phyloP scores from a whole-genome alignment of 1,140 invertebrate species.

The Ceratina calcarata region DNA sequence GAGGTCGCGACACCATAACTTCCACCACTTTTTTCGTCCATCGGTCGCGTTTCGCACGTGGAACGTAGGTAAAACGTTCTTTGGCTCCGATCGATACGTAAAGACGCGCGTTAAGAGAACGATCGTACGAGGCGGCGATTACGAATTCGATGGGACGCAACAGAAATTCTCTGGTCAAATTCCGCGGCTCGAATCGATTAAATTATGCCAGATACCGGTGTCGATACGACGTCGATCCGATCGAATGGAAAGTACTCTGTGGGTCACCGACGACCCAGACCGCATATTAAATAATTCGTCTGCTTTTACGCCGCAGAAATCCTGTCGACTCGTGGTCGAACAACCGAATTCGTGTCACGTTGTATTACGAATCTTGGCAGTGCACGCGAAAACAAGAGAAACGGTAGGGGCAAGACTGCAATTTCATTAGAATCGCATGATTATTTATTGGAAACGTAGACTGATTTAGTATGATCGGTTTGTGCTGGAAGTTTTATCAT shows the following conservation, averaged over 20 bases:
- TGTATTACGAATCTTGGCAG: conserved; percentile 21
- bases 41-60: conserved; percentile 17
- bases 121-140: too few relatives aligned
- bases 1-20: conserved; percentile 47
- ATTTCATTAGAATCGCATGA: not conserved
- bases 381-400: conserved; percentile 16
- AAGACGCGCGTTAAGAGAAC: too few relatives aligned
- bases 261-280: not conserved
- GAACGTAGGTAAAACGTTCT: not conserved
- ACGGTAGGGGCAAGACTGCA: conserved; percentile 9
- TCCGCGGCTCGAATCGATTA: too few relatives aligned
- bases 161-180: not conserved
- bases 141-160: not conserved
- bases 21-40: conserved; percentile 25
- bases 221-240: not conserved
- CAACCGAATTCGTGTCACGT: conserved; percentile 23
- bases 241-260: not conserved
- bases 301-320: not conserved
- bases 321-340: too few relatives aligned
- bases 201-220: too few relatives aligned
- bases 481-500: too few relatives aligned
- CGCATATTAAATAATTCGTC: not conserved
- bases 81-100: not conserved
- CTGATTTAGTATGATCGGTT: too few relatives aligned
- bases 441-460: too few relatives aligned